These are phyloP conservation scores for Lampropteryx suffumata DNA, from an alignment of 2,888 invertebrate species.

Conservation along the genomic window DNA sequence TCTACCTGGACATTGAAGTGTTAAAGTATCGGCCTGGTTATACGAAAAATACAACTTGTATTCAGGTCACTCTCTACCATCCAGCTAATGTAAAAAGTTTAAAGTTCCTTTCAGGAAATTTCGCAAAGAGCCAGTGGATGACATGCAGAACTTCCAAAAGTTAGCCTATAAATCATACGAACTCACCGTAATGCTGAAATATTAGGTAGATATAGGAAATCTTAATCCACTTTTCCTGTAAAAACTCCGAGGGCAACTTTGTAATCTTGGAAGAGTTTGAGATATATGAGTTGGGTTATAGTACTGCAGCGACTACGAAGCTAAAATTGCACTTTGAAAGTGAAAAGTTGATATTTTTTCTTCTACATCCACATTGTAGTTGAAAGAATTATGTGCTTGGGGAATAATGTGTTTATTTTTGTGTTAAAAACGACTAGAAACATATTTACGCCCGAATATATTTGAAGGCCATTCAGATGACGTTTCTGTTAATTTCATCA, in stretches of 20 bases:
- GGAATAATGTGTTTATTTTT: too few relatives aligned
- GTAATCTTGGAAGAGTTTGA: slow-evolving; percentile 66
- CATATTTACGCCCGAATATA: too few relatives aligned
- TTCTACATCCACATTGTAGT: background rate
- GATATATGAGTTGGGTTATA: slow-evolving; percentile 44
- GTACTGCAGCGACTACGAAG: slow-evolving; percentile 18
- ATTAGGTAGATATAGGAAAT: slow-evolving; percentile 71
- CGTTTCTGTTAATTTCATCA: too few relatives aligned
- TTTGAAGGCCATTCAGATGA: too few relatives aligned
- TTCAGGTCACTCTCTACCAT: slow-evolving; percentile 49
- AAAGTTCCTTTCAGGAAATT: slow-evolving; percentile 69
- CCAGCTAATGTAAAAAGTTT: slow-evolving; percentile 73
- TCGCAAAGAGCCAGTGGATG: slow-evolving; percentile 70
- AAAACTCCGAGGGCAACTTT: slow-evolving; percentile 65
- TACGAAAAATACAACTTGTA: slow-evolving; percentile 27
- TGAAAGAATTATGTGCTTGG: too few relatives aligned
- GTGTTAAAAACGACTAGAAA: too few relatives aligned
- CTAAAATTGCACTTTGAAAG: slow-evolving; percentile 25
- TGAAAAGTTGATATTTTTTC: slow-evolving; percentile 18
- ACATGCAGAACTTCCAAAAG: slow-evolving; percentile 74
- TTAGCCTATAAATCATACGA: slow-evolving; percentile 78
- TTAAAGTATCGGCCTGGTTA: slow-evolving; percentile 10
- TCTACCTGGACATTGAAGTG: slow-evolving; percentile 7
- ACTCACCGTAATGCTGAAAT: slow-evolving; percentile 70
- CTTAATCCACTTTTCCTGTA: slow-evolving; percentile 78